Percentiles rank a stretch among this genome's conserved stretches.
These are phyloP conservation scores for Rhadinocentrus ornatus DNA, from an alignment of 2,797 vertebrate genomes.

Conservation along the genomic window DNA sequence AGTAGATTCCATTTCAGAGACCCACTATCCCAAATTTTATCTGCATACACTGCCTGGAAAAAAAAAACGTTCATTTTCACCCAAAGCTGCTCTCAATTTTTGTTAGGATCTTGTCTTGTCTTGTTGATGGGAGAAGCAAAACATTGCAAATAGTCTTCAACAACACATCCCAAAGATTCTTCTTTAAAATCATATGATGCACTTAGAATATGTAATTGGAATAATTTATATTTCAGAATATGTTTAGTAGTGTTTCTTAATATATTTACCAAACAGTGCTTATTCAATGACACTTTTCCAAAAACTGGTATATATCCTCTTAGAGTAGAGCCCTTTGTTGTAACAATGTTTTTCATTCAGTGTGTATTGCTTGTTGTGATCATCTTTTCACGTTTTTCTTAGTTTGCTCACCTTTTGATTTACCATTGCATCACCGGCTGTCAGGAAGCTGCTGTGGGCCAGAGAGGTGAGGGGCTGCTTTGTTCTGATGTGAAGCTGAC, in stretches of 20 bases:
- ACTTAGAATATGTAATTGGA: too few relatives aligned
- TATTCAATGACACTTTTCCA: conserved; percentile 8
- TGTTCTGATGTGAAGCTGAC: conserved; percentile 77
- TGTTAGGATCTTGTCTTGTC: too few relatives aligned
- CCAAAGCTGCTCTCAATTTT: too few relatives aligned
- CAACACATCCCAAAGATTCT: too few relatives aligned
- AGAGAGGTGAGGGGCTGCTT: conserved; percentile 75
- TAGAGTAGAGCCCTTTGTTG: conserved; percentile 20
- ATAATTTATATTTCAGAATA: neutral
- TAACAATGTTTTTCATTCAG: conserved; percentile 46
- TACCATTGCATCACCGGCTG: conserved; percentile 58
- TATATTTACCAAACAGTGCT: conserved; percentile 4
- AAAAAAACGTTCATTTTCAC: too few relatives aligned
- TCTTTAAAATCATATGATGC: too few relatives aligned
- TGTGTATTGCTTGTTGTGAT: conserved; percentile 55
- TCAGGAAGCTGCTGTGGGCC: conserved; percentile 70
- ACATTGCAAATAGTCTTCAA: too few relatives aligned
- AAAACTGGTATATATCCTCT: conserved; percentile 12
- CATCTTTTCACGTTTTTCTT: conserved; percentile 57
- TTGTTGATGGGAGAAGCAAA: too few relatives aligned
- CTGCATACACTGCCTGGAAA: neutral
- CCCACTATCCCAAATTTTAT: neutral
- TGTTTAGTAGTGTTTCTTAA: neutral
- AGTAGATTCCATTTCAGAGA: neutral
- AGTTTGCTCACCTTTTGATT: conserved; percentile 73